Evolutionary conservation across 2,113 vertebrate species (phyloP).

Genomic region (Perca flavescens): DNA sequence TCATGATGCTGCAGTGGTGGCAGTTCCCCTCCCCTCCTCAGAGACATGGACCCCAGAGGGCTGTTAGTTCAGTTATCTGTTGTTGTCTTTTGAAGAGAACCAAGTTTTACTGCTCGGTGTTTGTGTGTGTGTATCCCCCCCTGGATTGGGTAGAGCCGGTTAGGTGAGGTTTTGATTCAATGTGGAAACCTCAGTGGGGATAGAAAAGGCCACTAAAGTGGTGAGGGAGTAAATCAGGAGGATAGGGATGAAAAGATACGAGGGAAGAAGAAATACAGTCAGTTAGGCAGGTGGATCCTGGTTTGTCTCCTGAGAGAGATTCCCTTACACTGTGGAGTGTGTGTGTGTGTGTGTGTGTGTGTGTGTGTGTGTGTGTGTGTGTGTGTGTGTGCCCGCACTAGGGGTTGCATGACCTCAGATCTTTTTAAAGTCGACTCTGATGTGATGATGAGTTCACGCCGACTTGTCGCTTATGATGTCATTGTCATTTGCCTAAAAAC

Average conservation of each 20-base stretch:
- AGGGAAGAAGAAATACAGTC: slow-evolving; percentile 6
- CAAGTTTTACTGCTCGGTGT: slow-evolving; percentile 31
- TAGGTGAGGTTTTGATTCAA: slow-evolving; percentile 41
- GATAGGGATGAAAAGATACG: slow-evolving; percentile 18
- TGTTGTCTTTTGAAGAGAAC: background rate
- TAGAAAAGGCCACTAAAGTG: slow-evolving; percentile 36
- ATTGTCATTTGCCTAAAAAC: too few species aligned
- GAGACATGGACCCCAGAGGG: background rate
- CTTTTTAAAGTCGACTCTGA: too few species aligned
- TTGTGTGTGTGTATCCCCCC: background rate
- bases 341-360: background rate
- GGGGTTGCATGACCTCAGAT: too few species aligned
- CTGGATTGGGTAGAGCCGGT: slow-evolving; percentile 14
- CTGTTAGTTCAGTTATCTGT: slow-evolving; percentile 30
- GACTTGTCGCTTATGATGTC: too few species aligned
- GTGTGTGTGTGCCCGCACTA: background rate
- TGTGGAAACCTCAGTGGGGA: slow-evolving; percentile 35
- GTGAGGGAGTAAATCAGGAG: slow-evolving; percentile 18
- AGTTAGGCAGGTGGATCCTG: slow-evolving; percentile 23
- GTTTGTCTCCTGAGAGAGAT: slow-evolving; percentile 37
- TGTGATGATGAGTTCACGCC: too few species aligned
- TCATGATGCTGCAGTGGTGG: background rate
- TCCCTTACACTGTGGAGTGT: slow-evolving; percentile 14
- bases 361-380: background rate
- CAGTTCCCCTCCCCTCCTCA: background rate